Base-by-base conservation (phyloP, 2,888 invertebrate genomes). In the Lobophora halterata region DNA sequence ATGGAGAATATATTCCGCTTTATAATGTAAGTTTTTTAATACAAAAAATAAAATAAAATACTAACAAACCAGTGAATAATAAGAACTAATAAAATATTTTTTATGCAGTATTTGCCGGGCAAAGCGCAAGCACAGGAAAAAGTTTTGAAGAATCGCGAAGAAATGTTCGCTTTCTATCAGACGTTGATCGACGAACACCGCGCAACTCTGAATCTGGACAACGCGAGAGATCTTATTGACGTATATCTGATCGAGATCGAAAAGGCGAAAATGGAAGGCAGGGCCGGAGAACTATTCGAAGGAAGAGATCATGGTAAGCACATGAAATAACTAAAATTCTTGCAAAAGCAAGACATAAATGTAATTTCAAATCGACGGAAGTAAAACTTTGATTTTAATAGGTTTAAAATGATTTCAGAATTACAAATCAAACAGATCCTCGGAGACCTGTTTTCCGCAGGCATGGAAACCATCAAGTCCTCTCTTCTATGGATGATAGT, bases 381-480 rank as follows among this genome's bases (percentile, higher is more conserved):
- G n/a, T n/a, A n/a, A n/a, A n/a, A n/a, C n/a, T n/a, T n/a, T n/a
- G n/a, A n/a, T n/a, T 11, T 19, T 34, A 26, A 34, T 10, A 28
- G 18, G 32, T 16, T 4, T 33, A 10, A 13, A 5, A 25, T 33
- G 3, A 20, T 39, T 46, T 2, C 86, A 95, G 96, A 97, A 88
- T 91, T 95, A 34, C 97, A 97, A 81, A 90, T 97, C 64, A 95
- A 96, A 61, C 97, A 97, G 86, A 94, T 97, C 37, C 91, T 97
- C 60, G 95, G 95, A 7, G 97, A 97, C 71, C 88, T 97, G 19
- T 97, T 96, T 82, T 95, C 95, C 5, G 97, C 97, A 32, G 97
- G 97, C 11, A 95, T 97, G 94, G 97, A 97, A 77, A 97, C 97
- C 0, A 95, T 97, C 44, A 97, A 96, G 68, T 96, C 95, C 5